These are phyloP conservation scores for Scrobipalpa costella DNA, from an alignment of 2,888 invertebrate species.

Conservation along the genomic window DNA sequence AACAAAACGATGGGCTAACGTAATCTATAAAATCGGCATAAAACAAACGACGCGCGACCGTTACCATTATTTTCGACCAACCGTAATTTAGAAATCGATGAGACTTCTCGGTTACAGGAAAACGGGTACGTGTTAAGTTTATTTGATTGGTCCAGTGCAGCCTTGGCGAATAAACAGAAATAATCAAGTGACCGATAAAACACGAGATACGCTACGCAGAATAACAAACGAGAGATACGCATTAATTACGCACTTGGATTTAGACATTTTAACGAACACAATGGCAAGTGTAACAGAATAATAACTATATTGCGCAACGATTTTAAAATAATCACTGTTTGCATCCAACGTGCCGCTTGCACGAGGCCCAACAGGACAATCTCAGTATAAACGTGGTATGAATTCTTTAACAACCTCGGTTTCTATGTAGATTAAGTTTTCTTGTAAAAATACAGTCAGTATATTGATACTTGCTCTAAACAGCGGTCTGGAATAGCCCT, in stretches of 20 bases:
- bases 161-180: background rate
- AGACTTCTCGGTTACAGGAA: background rate
- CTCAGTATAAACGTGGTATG: too few relatives aligned
- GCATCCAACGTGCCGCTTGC: conserved; percentile 9
- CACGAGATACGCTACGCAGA: background rate
- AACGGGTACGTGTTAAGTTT: background rate
- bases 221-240: conserved; percentile 4
- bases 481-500: too few relatives aligned
- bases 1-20: background rate
- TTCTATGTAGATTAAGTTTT: too few relatives aligned
- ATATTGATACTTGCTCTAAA: too few relatives aligned
- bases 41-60: background rate
- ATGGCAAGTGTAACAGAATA: background rate
- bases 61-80: background rate
- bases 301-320: background rate
- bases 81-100: conserved; percentile 5
- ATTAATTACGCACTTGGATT: conserved; percentile 11
- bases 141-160: background rate
- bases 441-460: too few relatives aligned
- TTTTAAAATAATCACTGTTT: background rate
- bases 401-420: too few relatives aligned
- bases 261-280: background rate
- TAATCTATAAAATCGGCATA: background rate
- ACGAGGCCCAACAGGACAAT: conserved; percentile 34
- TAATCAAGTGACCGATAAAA: conserved; percentile 4